phyloP scores from a whole-genome alignment of 2,888 invertebrate genomes.

The Pyrocoelia pectoralis region DNA sequence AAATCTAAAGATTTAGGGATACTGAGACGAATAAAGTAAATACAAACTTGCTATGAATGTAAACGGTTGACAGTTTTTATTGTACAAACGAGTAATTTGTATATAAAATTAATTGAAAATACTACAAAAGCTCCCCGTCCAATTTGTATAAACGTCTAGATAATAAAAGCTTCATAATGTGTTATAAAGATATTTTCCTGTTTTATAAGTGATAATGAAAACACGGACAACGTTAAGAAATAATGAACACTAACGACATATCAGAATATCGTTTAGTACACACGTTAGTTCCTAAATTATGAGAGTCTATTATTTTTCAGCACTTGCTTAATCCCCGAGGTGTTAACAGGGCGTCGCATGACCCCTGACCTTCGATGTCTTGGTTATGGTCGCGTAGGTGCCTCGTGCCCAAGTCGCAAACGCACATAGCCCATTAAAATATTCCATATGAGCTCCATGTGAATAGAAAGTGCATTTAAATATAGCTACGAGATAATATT shows the following conservation, averaged over 20 bases:
- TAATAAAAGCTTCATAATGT: not conserved
- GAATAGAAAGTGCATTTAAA: slow-evolving; percentile 36
- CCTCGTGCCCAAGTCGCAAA: slow-evolving; percentile 28
- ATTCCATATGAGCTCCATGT: slow-evolving; percentile 37
- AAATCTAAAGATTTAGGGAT: too few relatives aligned
- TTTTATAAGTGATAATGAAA: not conserved
- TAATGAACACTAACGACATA: slow-evolving; percentile 1
- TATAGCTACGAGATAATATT: slow-evolving; percentile 32
- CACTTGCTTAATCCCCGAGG: slow-evolving; percentile 43
- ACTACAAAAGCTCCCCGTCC: too few relatives aligned
- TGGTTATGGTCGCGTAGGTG: slow-evolving; percentile 46
- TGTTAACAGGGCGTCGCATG: slow-evolving; percentile 45
- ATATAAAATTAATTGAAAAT: too few relatives aligned
- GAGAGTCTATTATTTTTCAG: slow-evolving; percentile 28
- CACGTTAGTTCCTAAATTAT: slow-evolving; percentile 28
- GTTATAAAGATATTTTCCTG: not conserved
- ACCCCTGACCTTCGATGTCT: slow-evolving; percentile 43
- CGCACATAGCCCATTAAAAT: slow-evolving; percentile 38
- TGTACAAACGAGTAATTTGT: too few relatives aligned
- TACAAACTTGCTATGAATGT: too few relatives aligned
- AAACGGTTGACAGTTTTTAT: too few relatives aligned
- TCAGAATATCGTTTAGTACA: slow-evolving; percentile 7
- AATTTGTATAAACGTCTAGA: too few relatives aligned
- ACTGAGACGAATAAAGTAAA: too few relatives aligned
- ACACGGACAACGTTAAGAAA: not conserved